Evolutionary conservation across 2,797 vertebrate species (phyloP).

Genomic region (Limosa lapponica): DNA sequence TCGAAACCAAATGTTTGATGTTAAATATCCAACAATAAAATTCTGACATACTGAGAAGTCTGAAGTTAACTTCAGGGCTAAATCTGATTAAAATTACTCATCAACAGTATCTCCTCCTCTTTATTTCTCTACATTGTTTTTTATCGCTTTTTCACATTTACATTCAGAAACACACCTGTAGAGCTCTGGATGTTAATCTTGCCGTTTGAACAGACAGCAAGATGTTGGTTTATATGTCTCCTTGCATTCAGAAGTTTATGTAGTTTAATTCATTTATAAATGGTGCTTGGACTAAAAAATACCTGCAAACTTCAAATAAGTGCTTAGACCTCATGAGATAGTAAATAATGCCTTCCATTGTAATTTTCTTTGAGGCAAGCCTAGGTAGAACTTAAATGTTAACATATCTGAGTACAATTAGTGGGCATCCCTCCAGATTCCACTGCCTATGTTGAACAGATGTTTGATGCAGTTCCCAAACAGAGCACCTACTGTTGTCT

Average conservation of each 20-base stretch:
- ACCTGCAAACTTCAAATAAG: background rate
- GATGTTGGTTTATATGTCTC: background rate
- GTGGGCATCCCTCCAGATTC: background rate
- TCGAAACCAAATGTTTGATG: background rate
- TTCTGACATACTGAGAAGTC: background rate
- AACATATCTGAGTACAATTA: rapidly evolving
- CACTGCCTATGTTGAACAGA: too few species aligned
- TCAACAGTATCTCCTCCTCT: background rate
- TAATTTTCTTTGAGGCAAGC: background rate
- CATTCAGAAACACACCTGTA: background rate
- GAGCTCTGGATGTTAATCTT: background rate
- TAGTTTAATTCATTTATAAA: background rate
- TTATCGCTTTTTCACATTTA: background rate
- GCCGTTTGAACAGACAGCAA: background rate
- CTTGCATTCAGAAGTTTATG: background rate
- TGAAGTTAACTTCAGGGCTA: background rate
- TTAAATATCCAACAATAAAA: background rate
- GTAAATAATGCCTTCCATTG: background rate
- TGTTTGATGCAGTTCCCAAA: background rate
- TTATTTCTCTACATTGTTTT: background rate
- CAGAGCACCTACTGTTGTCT: background rate
- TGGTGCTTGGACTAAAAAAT: background rate
- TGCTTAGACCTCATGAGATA: background rate
- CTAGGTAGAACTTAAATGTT: too few species aligned
- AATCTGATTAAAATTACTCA: background rate